Evolutionary conservation across 1,140 invertebrate genomes (phyloP).

Genomic region (Teleogryllus occipitalis): DNA sequence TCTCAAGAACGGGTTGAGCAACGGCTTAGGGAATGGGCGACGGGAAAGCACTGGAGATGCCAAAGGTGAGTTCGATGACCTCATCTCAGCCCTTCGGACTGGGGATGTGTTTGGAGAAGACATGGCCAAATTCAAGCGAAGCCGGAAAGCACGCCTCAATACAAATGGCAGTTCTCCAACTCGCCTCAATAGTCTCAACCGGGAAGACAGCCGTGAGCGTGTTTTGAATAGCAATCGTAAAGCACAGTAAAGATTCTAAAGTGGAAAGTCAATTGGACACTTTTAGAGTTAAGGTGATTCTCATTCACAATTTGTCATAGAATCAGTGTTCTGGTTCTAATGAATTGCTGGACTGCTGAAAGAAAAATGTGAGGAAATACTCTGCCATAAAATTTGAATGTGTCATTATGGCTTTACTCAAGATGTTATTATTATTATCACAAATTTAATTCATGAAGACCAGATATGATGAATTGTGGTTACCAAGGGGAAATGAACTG

Average conservation of each 20-base stretch:
- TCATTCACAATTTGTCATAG: not conserved
- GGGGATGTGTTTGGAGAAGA: conserved; percentile 97
- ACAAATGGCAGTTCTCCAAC: conserved; percentile 52
- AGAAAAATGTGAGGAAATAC: not conserved
- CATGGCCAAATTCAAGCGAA: conserved; percentile 83
- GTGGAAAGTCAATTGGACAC: not conserved
- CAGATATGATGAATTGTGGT: no score
- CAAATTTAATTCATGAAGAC: no score
- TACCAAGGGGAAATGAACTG: no score
- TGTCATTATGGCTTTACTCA: not conserved
- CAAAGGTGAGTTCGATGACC: conserved; percentile 91
- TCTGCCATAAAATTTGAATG: not conserved
- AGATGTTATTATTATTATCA: not conserved
- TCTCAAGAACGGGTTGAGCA: conserved; percentile 39
- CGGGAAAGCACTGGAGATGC: conserved; percentile 39
- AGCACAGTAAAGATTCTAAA: conserved; percentile 21
- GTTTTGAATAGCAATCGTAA: conserved; percentile 33
- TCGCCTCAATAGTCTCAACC: conserved; percentile 47
- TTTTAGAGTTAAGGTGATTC: not conserved
- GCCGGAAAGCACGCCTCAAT: conserved; percentile 52
- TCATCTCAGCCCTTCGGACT: conserved; percentile 90
- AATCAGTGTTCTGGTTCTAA: no score
- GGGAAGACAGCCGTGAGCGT: conserved; percentile 63
- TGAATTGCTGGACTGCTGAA: no score
- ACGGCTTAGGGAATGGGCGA: conserved; percentile 42